Evolutionary conservation across 2,888 invertebrate species (phyloP), one percentile per base, ranked within the genome.

Genomic region (Drosophila tripunctata): DNA sequence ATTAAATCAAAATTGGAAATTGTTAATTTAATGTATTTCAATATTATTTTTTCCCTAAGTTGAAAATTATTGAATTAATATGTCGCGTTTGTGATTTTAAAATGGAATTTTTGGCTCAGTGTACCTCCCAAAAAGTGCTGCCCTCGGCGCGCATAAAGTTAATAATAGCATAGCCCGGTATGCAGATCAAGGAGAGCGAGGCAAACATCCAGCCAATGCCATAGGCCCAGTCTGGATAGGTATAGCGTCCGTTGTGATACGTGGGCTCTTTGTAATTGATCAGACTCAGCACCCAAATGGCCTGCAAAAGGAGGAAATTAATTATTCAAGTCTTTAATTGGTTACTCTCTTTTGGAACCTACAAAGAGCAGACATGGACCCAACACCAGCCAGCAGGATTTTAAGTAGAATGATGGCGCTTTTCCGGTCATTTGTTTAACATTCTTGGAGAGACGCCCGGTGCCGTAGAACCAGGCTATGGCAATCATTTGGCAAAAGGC

Each of bases 401-500:
- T 94, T 89, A 97, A 95, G 91, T 97, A 98, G 31, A 95, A 89
- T 2, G 95, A 95, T 0, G 97, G 97, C 55, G 93, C 93, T 27
- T 93, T 92, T 76, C 97, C 97, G 24, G 97, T 97, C 97, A 98
- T 98, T 88, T 96, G 96, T 90, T 96, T 95, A 10, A 98, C 94
- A 89, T 98, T 97, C 83, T 93, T 94, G 5, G 96, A 95, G 63
- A 98, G 91, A 78, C 95, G 93, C 57, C 94, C 94, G 0, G 96
- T 95, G 31, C 98, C 98, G 89, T 98, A 98, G 89, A 97, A 95
- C 97, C 98, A 98, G 4, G 96, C 94, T 65, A 98, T 94, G 6
- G 96, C 98, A 52, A 97, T 95, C 47, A 97, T 95, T 93, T 98
- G 98, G 88, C 98, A 97, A 92, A 98, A 97, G 30, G 98, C 97